Percentiles rank a stretch among this genome's conserved stretches.
Conservation (phyloP, 2,888 invertebrate genomes). For the Temnothorax rugatulus region DNA sequence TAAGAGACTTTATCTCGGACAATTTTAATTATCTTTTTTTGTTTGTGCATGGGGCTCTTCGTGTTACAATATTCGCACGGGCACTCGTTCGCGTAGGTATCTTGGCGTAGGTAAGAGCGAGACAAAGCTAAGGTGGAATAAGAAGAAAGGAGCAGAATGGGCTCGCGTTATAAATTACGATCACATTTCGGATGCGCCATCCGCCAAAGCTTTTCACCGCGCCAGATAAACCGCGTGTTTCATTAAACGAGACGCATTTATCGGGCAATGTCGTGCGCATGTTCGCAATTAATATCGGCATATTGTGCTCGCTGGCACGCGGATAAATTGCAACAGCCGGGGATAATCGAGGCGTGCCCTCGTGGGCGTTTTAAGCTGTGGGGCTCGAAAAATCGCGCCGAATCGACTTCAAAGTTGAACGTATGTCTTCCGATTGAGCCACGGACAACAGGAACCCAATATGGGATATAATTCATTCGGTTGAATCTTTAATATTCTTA, state of each 20-base stretch:
- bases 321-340: conserved; percentile 49
- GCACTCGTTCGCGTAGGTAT: background rate
- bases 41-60: background rate
- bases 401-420: background rate
- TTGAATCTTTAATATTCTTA: background rate
- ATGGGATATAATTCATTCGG: background rate
- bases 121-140: conserved; percentile 2
- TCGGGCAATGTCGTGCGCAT: conserved; percentile 50
- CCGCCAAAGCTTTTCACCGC: conserved; percentile 45
- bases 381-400: conserved; percentile 50
- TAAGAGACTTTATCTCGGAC: conserved; percentile 40
- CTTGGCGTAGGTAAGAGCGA: background rate
- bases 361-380: conserved; percentile 9
- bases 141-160: background rate
- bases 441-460: background rate
- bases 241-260: conserved; percentile 55
- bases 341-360: conserved; percentile 50
- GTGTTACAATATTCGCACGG: conserved; percentile 39
- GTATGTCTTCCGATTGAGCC: background rate
- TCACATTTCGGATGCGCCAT: conserved; percentile 43
- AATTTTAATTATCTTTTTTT: conserved; percentile 36
- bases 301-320: conserved; percentile 46
- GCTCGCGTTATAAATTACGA: conserved; percentile 44
- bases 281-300: conserved; percentile 56
- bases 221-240: conserved; percentile 54